Base-by-base conservation (phyloP, 2,888 invertebrate genomes). In the Gortyna flavago region DNA sequence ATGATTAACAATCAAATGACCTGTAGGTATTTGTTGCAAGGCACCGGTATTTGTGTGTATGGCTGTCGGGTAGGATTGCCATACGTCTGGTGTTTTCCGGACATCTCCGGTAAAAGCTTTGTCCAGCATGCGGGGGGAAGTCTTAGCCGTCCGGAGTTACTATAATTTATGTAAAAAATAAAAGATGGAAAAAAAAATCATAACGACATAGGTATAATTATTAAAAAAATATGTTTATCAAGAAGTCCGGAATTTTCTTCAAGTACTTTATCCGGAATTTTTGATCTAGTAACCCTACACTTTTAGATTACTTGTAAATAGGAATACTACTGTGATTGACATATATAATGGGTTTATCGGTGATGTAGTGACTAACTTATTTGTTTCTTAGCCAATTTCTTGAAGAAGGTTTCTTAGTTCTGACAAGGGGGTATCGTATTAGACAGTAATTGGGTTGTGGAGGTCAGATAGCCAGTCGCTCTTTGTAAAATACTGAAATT, bases 1-100 rank as follows among this genome's bases (percentile, higher is more conserved):
- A 83, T 69, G 84, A 79, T 83, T 67, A 66, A 62, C 72, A 79
- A 79, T 72, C 75, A 79, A 79, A 83, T 75, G 71, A 25, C 62
- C 78, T 48, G 41, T 11, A 68, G n/a, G 61, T 51, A 67, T 75
- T 73, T 54, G 77, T 80, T 70, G 18, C 70, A 76, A 67, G 35
- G 54, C 66, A 18, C 18, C 59, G 29, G 59, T 61, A 32, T 61
- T 29, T 61, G 29, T 29, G 16, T 29, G 7, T 18, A 61, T 61
- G 29, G 59, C 8, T 29, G 3, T 16, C 59, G 25, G 25, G n/a
- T 57, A 57, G n/a, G n/a, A 11, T 57, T 57, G 13, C 54, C 54
- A 11, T 4, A n/a, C 11, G 4, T 54, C 1, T 4, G 25, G 11
- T 9, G 25, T 54, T 54, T 54, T 3, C 9, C 25, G 25, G 9